Evolutionary conservation across 2,113 vertebrate species (phyloP).

Genomic region (Syngnathus floridae): DNA sequence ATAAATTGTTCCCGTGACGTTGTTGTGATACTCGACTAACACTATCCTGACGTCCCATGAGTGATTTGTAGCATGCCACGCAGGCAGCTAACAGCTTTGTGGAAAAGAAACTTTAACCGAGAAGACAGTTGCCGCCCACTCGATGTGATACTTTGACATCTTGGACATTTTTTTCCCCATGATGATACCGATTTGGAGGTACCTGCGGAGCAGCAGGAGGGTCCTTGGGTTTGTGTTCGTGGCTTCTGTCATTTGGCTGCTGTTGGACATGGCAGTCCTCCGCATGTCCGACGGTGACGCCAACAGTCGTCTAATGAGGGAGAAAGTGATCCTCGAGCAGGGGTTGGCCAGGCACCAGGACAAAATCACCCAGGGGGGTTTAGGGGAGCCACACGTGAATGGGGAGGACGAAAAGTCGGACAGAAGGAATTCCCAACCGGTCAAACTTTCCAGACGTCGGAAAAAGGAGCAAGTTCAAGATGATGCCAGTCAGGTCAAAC

Average conservation of each 20-base stretch:
- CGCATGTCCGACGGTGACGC: conserved; percentile 78
- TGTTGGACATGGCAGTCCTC: conserved; percentile 93
- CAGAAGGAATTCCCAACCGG: conserved; percentile 7
- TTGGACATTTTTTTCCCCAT: neutral
- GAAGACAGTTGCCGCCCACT: neutral
- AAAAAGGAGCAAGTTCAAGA: neutral
- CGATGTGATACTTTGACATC: neutral
- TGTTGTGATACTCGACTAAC: neutral
- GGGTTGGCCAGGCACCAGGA: conserved; percentile 27
- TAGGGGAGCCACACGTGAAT: conserved; percentile 39
- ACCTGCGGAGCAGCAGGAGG: conserved; percentile 82
- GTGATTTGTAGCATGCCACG: conserved; percentile 55
- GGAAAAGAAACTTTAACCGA: conserved; percentile 8
- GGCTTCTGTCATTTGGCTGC: conserved; percentile 86
- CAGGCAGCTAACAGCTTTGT: conserved; percentile 45
- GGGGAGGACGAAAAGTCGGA: conserved; percentile 6
- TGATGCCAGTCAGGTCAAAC: neutral
- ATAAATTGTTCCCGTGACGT: neutral
- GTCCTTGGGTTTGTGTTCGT: conserved; percentile 81
- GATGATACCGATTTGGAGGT: conserved; percentile 70
- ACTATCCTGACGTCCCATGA: neutral
- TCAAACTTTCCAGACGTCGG: conserved; percentile 46
- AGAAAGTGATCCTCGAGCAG: conserved; percentile 57
- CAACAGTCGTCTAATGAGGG: conserved; percentile 65
- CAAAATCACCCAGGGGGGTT: conserved; percentile 15